Conservation (phyloP, 2,797 vertebrate species). For the Gallirallus australis region DNA sequence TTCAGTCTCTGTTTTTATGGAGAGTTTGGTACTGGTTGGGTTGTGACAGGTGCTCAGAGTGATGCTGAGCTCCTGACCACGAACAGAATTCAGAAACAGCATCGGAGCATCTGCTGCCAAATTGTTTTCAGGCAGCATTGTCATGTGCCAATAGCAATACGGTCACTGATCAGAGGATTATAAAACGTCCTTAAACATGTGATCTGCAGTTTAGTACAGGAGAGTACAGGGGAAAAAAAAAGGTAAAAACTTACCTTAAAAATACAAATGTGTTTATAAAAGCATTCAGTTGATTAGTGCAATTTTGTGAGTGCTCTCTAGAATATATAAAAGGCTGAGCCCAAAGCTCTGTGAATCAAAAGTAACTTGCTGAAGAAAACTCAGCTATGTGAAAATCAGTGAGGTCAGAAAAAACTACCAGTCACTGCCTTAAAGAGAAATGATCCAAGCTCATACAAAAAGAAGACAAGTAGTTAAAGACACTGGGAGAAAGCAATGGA, state of each 20-base stretch:
- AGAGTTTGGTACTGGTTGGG: neutral
- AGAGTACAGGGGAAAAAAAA: neutral
- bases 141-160: neutral
- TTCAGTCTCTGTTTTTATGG: neutral
- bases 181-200: neutral
- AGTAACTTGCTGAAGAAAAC: neutral
- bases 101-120: neutral
- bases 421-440: neutral
- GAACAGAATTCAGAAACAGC: neutral
- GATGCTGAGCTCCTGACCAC: neutral
- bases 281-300: neutral
- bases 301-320: neutral
- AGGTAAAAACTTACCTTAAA: fast-evolving
- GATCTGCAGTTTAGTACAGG: neutral
- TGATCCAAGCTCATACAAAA: neutral
- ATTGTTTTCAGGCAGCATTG: neutral
- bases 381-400: neutral
- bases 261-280: neutral
- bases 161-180: neutral
- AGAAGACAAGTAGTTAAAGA: neutral
- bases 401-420: neutral
- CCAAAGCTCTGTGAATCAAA: slow-evolving; percentile 1
- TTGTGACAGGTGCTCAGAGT: neutral
- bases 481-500: neutral
- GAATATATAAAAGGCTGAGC: neutral